phyloP scores from a whole-genome alignment of 2,797 vertebrate genomes.

The Fistularia commersonii region DNA sequence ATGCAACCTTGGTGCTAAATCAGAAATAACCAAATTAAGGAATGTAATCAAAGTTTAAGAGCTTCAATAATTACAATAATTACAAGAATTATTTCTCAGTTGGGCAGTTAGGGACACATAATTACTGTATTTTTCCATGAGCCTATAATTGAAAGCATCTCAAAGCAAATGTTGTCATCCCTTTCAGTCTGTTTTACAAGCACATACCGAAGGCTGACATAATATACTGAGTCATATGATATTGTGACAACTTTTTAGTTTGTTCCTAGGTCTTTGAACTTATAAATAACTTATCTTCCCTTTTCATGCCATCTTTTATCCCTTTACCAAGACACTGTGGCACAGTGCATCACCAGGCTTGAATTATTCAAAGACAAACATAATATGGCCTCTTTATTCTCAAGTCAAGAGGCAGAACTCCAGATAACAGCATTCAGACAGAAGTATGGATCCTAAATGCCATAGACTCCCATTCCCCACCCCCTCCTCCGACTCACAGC shows the following conservation, averaged over 20 bases:
- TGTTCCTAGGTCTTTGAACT: too few species aligned
- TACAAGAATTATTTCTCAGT: constrained; percentile 26
- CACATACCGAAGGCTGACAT: too few species aligned
- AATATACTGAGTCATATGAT: too few species aligned
- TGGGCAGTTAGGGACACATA: constrained; percentile 21
- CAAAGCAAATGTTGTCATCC: constrained; percentile 28
- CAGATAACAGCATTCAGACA: neutral
- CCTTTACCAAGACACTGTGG: neutral
- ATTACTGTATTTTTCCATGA: constrained; percentile 26
- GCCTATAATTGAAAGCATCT: constrained; percentile 25
- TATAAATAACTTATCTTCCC: neutral
- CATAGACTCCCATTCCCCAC: neutral
- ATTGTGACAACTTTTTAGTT: too few species aligned
- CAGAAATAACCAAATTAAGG: constrained; percentile 19
- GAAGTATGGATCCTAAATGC: constrained; percentile 13
- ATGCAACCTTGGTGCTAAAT: constrained; percentile 4
- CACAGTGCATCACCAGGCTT: neutral
- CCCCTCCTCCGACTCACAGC: constrained; percentile 69
- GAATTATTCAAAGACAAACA: constrained; percentile 12
- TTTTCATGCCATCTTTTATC: too few species aligned
- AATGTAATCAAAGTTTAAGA: constrained; percentile 38
- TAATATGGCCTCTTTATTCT: neutral
- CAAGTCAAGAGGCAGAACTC: constrained; percentile 5
- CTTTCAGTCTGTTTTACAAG: too few species aligned
- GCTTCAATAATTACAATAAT: constrained; percentile 22